These are phyloP conservation scores for Hypotaenidia okinawae DNA, from an alignment of 2,797 vertebrate genomes.

Conservation along the genomic window DNA sequence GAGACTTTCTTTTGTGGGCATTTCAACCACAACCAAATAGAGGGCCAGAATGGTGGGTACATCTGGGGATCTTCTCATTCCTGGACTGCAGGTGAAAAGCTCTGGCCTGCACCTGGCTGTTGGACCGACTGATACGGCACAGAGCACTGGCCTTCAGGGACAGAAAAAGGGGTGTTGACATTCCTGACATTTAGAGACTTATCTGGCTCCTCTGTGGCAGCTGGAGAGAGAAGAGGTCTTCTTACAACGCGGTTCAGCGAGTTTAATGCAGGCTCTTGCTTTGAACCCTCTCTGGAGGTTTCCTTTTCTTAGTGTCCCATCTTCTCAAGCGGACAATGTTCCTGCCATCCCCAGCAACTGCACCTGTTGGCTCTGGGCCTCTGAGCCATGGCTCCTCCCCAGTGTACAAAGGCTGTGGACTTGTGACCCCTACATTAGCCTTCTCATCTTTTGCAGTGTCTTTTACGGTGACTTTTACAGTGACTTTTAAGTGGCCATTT, in stretches of 20 bases:
- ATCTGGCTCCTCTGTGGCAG: neutral
- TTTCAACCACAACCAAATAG: neutral
- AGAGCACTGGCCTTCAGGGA: neutral
- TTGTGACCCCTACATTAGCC: neutral
- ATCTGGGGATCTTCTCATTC: rapidly evolving
- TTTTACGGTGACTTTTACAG: neutral
- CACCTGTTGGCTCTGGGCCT: neutral
- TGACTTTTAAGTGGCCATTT: neutral
- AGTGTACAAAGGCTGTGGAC: neutral
- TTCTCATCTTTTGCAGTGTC: neutral
- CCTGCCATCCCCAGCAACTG: neutral
- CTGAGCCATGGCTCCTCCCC: neutral
- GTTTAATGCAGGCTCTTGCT: neutral
- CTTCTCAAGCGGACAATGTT: neutral
- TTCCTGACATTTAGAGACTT: neutral
- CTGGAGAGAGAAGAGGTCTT: neutral
- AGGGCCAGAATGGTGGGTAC: neutral
- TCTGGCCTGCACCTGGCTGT: neutral
- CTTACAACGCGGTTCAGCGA: neutral
- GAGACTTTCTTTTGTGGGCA: neutral
- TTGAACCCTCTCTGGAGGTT: neutral
- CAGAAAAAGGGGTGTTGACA: neutral
- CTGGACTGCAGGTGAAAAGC: neutral
- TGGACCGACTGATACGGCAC: neutral
- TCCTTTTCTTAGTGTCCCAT: neutral